Base-by-base conservation (phyloP, 2,113 vertebrate species). In the Chaetodon auriga region DNA sequence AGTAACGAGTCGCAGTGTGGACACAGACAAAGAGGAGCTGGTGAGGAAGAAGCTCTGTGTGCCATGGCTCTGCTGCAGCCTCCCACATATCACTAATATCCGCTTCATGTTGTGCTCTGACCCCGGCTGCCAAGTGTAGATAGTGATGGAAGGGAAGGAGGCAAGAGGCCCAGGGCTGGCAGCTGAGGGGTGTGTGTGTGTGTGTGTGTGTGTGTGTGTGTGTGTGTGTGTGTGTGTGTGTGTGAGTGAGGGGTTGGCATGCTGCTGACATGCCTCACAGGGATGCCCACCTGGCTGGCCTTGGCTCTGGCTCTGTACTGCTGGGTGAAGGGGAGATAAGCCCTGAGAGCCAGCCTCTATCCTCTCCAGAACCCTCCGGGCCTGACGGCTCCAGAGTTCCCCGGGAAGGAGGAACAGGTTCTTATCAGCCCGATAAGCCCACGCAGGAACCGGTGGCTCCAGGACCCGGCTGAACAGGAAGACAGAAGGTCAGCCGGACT, bases 391-490 rank as follows among this genome's bases (percentile, higher is more conserved):
- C 57, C 70, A 48, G 15, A 71, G 79, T 85, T 85, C 72, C 81
- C 72, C 69, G 83, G 81, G 81, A 86, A 84, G 90, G 81, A 88
- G 78, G 85, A 81, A 25, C 23, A 46, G 48, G 69, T 55, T 88
- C 78, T 90, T 94, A 93, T 93, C 89, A 46, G 75, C 30, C 75
- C 55, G 94, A 94, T 94, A 94, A 93, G 89, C 49, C 85, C 86
- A 57, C 30, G 0, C 87, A 85, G 90, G 91, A 93, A 90, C 55
- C 43, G 25, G 49, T 82, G 85, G 84, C 88, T 89, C 49, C 72
- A 41, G 77, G 82, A 86, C 75, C 45, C 7, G n/a, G 82, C 18
- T 81, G 82, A 72, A 81, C 80, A 86, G 89, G 86, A 68, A 84
- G 73, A 70, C 61, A 60, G 58, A 80, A 87, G 78, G 86, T 86